Base-by-base conservation (phyloP, 1,140 invertebrate species). In the Leptopilina clavipes region DNA sequence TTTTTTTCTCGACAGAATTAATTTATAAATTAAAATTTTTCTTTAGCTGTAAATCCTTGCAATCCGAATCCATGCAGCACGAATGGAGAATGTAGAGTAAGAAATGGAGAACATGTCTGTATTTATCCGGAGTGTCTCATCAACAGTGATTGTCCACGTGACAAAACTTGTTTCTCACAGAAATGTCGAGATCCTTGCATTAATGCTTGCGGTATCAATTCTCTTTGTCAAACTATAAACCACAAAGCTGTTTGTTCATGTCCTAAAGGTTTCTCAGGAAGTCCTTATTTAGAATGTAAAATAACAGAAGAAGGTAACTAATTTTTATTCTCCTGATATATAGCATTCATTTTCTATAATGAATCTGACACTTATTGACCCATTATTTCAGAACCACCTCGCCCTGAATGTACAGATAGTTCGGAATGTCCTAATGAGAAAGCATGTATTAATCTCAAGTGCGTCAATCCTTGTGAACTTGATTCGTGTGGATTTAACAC, bases 51-150 rank as follows among this genome's bases (percentile, higher is more conserved):
- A 12, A 94, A 96, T 88, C 95, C 94, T 2, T 97, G 96, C 86
- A 93, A 94, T 84, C 95, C 95, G 22, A 95, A 94, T 19, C 95
- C 95, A 0, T 97, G 96, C 83, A 93, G 93, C 65, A 92, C 92
- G 19, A 96, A 96, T 81, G 96, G 96, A 3, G 94, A 95, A 78
- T 97, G 96, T 84, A 91, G 93, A 54, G 93, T 96, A 0, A 89
- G 93, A 12, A 93, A 94, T 79, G 93, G 92, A 22, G 89, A 91
- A 7, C 95, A 96, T 2, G 91, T 92, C 44, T 97, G 96, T 85
- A 92, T 92, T 7, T 97, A 97, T 89, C 95, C 96, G 0, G 96
- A 97, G 88, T 97, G 96, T 89, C 90, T 96, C 10, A 95, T 95
- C 40, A 96, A 96, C 84, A 93, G 94, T 59, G 95, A 97, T 79